Conservation (phyloP, 2,113 vertebrate species). For the Centropristis striata region DNA sequence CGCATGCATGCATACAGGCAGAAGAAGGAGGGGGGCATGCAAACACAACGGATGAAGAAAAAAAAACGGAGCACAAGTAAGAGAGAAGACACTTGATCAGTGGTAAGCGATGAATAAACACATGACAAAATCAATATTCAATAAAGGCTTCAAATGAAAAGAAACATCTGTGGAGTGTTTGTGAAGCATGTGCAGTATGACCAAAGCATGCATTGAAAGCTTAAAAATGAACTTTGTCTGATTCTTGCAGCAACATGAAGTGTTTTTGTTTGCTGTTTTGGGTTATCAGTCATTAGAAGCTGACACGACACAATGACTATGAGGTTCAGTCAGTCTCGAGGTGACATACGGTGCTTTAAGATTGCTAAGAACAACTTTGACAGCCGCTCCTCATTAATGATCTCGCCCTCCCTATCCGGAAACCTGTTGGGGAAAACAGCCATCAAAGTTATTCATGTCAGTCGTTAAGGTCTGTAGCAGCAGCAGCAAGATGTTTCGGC, state of each 20-base stretch:
- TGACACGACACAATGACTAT: slow-evolving; percentile 1
- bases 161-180: neutral
- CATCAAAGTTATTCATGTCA: slow-evolving; percentile 72
- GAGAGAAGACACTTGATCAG: slow-evolving; percentile 68
- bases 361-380: slow-evolving; percentile 53
- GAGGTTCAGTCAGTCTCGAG: slow-evolving; percentile 23
- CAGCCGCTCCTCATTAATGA: slow-evolving; percentile 46
- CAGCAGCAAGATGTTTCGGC: slow-evolving; percentile 40
- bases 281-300: slow-evolving; percentile 14
- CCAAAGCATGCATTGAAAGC: slow-evolving; percentile 9
- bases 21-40: slow-evolving; percentile 80
- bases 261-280: neutral
- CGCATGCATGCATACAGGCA: slow-evolving; percentile 85
- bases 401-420: slow-evolving; percentile 27
- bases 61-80: slow-evolving; percentile 71
- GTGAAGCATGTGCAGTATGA: slow-evolving; percentile 15
- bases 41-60: slow-evolving; percentile 83
- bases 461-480: slow-evolving; percentile 47
- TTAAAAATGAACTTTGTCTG: too few relatives aligned
- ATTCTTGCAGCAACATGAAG: neutral
- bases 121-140: slow-evolving; percentile 51
- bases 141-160: slow-evolving; percentile 47
- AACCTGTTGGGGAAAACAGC: slow-evolving; percentile 57
- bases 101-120: slow-evolving; percentile 72
- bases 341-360: slow-evolving; percentile 5